phyloP scores from a whole-genome alignment of 2,797 vertebrate species.

The Cossypha polioptera region DNA sequence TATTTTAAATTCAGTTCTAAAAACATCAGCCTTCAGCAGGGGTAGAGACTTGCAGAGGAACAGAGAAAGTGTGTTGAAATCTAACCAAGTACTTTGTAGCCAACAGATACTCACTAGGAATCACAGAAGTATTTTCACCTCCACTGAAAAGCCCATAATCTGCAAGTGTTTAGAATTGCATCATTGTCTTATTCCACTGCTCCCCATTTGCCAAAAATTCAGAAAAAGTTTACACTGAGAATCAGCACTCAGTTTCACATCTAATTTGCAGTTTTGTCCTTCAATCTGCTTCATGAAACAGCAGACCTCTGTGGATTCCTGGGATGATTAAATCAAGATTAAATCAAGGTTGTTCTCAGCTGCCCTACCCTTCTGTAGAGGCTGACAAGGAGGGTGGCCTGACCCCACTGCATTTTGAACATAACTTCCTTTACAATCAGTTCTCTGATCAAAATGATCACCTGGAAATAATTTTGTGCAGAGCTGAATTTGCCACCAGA shows the following conservation, averaged over 20 bases:
- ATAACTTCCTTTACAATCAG: background rate
- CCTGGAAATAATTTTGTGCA: slow-evolving; percentile 22
- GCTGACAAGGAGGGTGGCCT: background rate
- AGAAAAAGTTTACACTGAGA: background rate
- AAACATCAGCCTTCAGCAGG: background rate
- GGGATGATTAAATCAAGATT: background rate
- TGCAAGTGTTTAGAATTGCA: background rate
- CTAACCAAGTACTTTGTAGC: background rate
- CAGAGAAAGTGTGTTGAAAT: background rate
- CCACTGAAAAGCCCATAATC: background rate
- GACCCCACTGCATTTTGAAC: background rate
- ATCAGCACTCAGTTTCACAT: background rate
- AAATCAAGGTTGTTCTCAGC: slow-evolving; percentile 9
- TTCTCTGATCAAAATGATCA: background rate
- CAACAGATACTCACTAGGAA: background rate
- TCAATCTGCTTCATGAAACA: background rate
- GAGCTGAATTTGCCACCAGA: slow-evolving; percentile 1
- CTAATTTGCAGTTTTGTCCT: background rate
- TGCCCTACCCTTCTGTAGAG: background rate
- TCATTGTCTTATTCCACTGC: background rate
- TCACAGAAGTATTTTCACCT: background rate
- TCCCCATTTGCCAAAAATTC: background rate
- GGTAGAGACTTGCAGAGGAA: background rate
- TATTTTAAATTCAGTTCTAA: background rate
- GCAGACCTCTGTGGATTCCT: background rate